Conservation (phyloP, 2,888 invertebrate genomes). For the Agriopis leucophaearia region DNA sequence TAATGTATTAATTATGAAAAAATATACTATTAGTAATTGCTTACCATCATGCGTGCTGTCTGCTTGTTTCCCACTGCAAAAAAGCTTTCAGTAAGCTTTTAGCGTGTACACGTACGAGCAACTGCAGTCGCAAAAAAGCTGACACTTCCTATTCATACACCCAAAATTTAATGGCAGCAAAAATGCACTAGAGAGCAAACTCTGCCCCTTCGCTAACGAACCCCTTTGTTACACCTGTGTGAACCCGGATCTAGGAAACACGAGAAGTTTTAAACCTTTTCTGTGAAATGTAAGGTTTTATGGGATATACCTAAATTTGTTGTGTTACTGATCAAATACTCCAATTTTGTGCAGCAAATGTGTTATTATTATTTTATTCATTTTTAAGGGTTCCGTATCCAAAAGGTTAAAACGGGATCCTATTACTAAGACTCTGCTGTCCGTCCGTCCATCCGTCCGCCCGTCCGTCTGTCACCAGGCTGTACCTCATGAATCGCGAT, state of each 20-base stretch:
- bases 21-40: too few species aligned
- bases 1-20: too few species aligned
- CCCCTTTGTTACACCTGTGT: conserved; percentile 76
- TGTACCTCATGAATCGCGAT: too few species aligned
- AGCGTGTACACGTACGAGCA: conserved; percentile 21
- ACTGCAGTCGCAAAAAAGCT: conserved; percentile 49
- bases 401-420: too few species aligned
- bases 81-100: conserved; percentile 15
- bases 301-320: too few species aligned
- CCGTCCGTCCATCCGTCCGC: too few species aligned
- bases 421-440: too few species aligned
- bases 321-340: too few species aligned
- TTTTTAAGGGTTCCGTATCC: too few species aligned
- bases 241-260: conserved; percentile 39
- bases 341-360: too few species aligned
- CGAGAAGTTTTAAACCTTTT: not conserved
- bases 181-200: conserved; percentile 55
- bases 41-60: not conserved
- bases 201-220: conserved; percentile 69
- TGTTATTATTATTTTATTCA: too few species aligned
- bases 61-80: not conserved
- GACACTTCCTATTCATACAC: conserved; percentile 50
- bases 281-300: not conserved
- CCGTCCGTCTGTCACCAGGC: too few species aligned
- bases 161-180: conserved; percentile 50